Conservation (phyloP, 2,797 vertebrate genomes). For the Cichlasoma orientale region DNA sequence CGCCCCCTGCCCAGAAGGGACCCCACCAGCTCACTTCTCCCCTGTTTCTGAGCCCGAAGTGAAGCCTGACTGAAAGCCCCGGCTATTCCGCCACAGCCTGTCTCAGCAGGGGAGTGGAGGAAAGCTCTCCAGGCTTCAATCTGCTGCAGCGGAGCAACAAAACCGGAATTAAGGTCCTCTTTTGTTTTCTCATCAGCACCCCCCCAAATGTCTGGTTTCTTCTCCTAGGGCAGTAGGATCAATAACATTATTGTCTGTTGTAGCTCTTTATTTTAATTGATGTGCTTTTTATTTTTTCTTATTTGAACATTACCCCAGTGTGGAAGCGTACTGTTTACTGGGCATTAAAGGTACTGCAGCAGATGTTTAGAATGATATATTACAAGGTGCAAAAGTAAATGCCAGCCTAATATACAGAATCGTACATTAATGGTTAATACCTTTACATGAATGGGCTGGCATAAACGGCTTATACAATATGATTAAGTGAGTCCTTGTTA, state of each 20-base stretch:
- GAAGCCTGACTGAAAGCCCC: slow-evolving; percentile 52
- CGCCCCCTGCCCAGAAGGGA: slow-evolving; percentile 53
- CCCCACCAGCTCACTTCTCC: slow-evolving; percentile 34
- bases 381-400: slow-evolving; percentile 34
- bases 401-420: slow-evolving; percentile 2
- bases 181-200: slow-evolving; percentile 66
- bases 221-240: slow-evolving; percentile 27
- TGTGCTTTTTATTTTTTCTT: slow-evolving; percentile 40
- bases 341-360: slow-evolving; percentile 40
- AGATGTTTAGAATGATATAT: slow-evolving; percentile 43
- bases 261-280: slow-evolving; percentile 29
- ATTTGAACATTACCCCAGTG: slow-evolving; percentile 37
- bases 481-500: slow-evolving; percentile 43
- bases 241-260: slow-evolving; percentile 28
- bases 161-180: slow-evolving; percentile 63
- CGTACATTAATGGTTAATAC: slow-evolving; percentile 34
- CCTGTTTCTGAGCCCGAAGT: slow-evolving; percentile 52
- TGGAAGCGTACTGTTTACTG: slow-evolving; percentile 18
- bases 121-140: slow-evolving; percentile 65
- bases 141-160: slow-evolving; percentile 65
- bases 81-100: slow-evolving; percentile 37
- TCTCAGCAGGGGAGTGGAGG: slow-evolving; percentile 71
- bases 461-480: slow-evolving; percentile 31
- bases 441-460: slow-evolving; percentile 15
- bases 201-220: slow-evolving; percentile 51